These are phyloP conservation scores for Myiothlypis coronata DNA, from an alignment of 2,797 vertebrate genomes.

Conservation along the genomic window DNA sequence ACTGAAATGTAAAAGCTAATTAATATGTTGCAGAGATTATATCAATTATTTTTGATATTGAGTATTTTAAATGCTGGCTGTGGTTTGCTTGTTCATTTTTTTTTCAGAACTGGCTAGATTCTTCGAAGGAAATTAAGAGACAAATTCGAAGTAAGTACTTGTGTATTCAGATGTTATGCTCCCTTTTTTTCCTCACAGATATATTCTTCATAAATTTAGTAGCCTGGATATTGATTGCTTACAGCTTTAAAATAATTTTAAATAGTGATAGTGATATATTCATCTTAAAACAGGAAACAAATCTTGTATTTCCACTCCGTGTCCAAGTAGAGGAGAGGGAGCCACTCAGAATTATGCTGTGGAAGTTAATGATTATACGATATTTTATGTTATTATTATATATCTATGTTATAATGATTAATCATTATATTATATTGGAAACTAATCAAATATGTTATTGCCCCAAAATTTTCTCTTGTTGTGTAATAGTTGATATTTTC, in stretches of 20 bases:
- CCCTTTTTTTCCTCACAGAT: not conserved
- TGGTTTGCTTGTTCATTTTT: not conserved
- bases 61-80: not conserved
- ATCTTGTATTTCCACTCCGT: not conserved
- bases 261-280: not conserved
- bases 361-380: not conserved
- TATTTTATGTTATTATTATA: not conserved
- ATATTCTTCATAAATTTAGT: not conserved
- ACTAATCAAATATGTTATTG: not conserved
- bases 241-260: not conserved
- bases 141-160: conserved; percentile 91
- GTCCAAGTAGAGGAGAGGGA: not conserved
- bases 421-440: not conserved
- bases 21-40: not conserved
- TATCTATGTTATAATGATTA: not conserved
- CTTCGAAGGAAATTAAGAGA: conserved; percentile 92
- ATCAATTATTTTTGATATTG: not conserved
- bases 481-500: not conserved
- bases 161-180: not conserved
- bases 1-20: not conserved
- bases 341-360: not conserved
- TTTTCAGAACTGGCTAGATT: conserved; percentile 91
- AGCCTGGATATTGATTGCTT: not conserved
- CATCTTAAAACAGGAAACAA: not conserved
- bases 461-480: not conserved